phyloP scores from a whole-genome alignment of 2,888 invertebrate species.

The Hartigia nigra region DNA sequence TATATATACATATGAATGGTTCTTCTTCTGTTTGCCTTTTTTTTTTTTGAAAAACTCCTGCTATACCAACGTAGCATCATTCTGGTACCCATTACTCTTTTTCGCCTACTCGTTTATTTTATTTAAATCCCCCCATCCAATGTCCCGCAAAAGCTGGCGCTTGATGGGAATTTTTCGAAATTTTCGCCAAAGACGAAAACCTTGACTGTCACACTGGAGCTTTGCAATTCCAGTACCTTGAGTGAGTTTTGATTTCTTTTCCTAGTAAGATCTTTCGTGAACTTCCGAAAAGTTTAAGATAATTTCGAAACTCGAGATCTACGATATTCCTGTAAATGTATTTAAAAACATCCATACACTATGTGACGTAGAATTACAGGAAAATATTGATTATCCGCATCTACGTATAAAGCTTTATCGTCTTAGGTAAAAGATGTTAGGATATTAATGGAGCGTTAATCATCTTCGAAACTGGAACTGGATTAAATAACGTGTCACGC shows the following conservation, averaged over 20 bases:
- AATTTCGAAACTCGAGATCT: background rate
- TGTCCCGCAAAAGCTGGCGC: background rate
- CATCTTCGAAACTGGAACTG: background rate
- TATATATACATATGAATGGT: background rate
- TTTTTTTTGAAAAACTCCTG: background rate
- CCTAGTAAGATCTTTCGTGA: background rate
- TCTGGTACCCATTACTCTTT: background rate
- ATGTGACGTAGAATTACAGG: background rate
- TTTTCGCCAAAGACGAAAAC: background rate
- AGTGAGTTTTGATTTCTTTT: background rate
- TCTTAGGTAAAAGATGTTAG: background rate
- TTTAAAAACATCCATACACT: background rate
- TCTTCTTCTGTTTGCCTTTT: background rate
- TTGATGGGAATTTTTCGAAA: background rate
- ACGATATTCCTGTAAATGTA: background rate
- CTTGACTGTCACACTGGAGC: background rate
- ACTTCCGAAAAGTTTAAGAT: background rate
- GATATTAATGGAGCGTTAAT: background rate
- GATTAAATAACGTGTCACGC: background rate
- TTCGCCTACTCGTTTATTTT: constrained; percentile 22
- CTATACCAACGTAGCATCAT: background rate
- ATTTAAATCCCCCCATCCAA: constrained; percentile 15
- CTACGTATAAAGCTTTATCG: background rate
- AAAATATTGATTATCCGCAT: background rate
- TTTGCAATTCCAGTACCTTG: background rate